Evolutionary conservation across 23 tunicate genomes (phyloP).

Genomic region (Styela clava): DNA sequence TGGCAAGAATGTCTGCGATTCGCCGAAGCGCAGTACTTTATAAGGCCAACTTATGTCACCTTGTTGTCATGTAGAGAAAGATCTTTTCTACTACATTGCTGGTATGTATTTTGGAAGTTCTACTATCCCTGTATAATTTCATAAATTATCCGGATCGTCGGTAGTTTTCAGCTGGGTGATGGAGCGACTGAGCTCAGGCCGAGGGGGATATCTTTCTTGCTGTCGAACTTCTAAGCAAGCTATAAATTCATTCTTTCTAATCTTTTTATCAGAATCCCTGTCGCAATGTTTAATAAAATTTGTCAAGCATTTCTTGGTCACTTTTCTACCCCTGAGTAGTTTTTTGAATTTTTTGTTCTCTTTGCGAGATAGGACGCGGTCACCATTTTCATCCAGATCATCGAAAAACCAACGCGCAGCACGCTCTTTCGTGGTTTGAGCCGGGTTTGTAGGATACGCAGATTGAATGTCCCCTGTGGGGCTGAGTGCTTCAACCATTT

Average conservation of each 20-base stretch:
- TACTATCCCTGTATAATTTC: not conserved
- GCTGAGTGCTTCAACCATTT: slow-evolving; percentile 2
- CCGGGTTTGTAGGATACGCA: not conserved
- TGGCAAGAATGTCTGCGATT: not conserved
- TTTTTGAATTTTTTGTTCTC: slow-evolving; percentile 27
- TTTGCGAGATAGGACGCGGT: slow-evolving; percentile 1
- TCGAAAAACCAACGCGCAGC: slow-evolving; percentile 17
- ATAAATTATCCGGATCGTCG: slow-evolving; percentile 12
- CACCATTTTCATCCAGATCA: slow-evolving; percentile 7
- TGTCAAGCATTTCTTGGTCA: slow-evolving; percentile 16
- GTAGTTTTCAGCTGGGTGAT: slow-evolving; percentile 14
- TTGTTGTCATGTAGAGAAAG: not conserved
- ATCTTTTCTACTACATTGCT: not conserved
- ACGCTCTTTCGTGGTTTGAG: slow-evolving; percentile 4
- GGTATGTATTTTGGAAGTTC: not conserved
- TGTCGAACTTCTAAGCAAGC: slow-evolving; percentile 25
- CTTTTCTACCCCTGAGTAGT: not conserved
- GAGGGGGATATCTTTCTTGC: slow-evolving; percentile 14
- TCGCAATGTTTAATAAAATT: slow-evolving; percentile 26
- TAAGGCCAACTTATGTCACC: not conserved
- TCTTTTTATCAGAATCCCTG: slow-evolving; percentile 15
- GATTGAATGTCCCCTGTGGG: slow-evolving; percentile 1
- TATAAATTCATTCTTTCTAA: slow-evolving; percentile 12
- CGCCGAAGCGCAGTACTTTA: not conserved
- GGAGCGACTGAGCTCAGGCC: not conserved